Evolutionary conservation across 2,888 invertebrate genomes (phyloP).

Genomic region (Lissocephala sabroskyi): DNA sequence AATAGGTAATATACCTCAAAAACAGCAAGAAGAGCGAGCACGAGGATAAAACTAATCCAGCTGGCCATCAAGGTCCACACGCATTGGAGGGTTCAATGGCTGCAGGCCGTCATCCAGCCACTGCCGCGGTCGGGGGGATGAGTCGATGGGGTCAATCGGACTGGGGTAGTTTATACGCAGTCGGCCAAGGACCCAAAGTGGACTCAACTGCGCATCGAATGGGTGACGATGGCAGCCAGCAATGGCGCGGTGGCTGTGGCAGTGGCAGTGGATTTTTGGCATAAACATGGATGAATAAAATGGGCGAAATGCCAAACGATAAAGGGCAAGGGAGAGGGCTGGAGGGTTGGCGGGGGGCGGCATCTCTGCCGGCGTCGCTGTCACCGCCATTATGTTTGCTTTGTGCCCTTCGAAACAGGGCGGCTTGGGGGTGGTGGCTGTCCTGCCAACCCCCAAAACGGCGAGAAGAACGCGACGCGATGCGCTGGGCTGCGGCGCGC

Average conservation of each 20-base stretch:
- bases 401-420: conserved; percentile 23
- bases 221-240: too few species aligned
- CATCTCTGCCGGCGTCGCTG: conserved; percentile 34
- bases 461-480: background rate
- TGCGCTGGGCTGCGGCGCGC: background rate
- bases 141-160: too few species aligned
- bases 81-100: conserved; percentile 48
- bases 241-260: too few species aligned
- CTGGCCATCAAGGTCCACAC: background rate
- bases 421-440: conserved; percentile 36
- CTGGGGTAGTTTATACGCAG: background rate
- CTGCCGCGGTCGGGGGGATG: too few species aligned
- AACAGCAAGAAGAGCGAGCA: too few species aligned
- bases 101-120: too few species aligned
- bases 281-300: conserved; percentile 63
- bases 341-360: too few species aligned
- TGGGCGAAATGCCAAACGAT: conserved; percentile 67
- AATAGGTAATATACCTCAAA: too few species aligned
- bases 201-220: conserved; percentile 1
- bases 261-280: conserved; percentile 6
- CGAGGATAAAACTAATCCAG: too few species aligned
- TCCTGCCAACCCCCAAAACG: conserved; percentile 5
- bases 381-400: conserved; percentile 40
- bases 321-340: too few species aligned
- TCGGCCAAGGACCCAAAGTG: background rate